Evolutionary conservation across 64 coral and sea anemone species (phyloP), one percentile per base, ranked within the genome.

Genomic region (Hydrozoanthus tunicans): DNA sequence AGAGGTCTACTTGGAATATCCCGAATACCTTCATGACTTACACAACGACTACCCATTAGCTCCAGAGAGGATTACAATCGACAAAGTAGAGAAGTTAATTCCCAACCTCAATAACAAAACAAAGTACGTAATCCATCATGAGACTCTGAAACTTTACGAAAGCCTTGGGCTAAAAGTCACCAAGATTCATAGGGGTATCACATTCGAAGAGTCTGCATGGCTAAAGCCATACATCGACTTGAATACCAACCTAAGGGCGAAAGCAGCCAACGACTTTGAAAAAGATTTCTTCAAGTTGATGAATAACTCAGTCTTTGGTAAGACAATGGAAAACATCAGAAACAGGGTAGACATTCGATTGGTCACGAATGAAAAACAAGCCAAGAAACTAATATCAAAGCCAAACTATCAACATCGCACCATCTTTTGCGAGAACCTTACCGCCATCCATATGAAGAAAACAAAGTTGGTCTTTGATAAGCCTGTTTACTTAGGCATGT

Each of bases 1-100:
- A 79, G 77, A 79, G 77, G 77, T 79, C 6, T 3, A 79, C 27
- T 79, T 79, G 27, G 77, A 79, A 56, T 79, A 79, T 5, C 77
- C 77, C 6, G 73, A 64, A 3, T 64, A 64, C 62, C 62, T 64
- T 1, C 62, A 64, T 64, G 62, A 64, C 62, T 64, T 64, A 64
- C 62, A 64, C 32, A 43, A 43, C 32, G 32, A 43, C 32, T 43
- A 43, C 32, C 32, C 32, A 43, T 43, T 43, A 43, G 32, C 32
- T 43, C 32, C 32, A 43, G 32, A 43, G 32, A 43, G 32, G 0
- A 43, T 43, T 2, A 43, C 0, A 2, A 2, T 64, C 62, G 62
- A 64, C 62, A 64, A 64, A 64, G 62, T 64, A 64, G 62, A 64
- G 0, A 64, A 64, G 62, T 2, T 64, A 64, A 64, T 64, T 2